These are phyloP conservation scores for Nephrotoma appendiculata DNA, from an alignment of 2,888 invertebrate species.

Conservation along the genomic window DNA sequence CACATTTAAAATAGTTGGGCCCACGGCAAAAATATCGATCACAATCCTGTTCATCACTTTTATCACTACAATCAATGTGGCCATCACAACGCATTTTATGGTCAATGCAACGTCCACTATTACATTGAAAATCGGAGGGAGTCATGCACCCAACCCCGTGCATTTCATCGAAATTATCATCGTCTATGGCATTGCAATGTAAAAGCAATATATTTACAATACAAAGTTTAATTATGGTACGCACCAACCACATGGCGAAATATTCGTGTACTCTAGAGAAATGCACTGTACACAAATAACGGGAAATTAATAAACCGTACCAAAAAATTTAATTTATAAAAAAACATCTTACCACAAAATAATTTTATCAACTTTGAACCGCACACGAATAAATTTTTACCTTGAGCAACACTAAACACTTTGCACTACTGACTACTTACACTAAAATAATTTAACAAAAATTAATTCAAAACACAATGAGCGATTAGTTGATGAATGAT, in stretches of 20 bases:
- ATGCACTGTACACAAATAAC: not conserved
- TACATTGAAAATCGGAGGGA: slow-evolving; percentile 31
- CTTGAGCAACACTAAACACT: too few species aligned
- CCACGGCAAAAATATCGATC: slow-evolving; percentile 18
- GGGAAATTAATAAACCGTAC: not conserved
- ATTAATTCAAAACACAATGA: not conserved
- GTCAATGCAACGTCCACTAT: slow-evolving; percentile 41
- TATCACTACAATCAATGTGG: slow-evolving; percentile 2
- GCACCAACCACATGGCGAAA: not conserved
- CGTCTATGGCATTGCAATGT: not conserved
- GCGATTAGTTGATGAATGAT: not conserved
- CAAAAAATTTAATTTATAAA: too few species aligned
- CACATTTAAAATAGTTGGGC: slow-evolving; percentile 29
- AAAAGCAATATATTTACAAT: not conserved
- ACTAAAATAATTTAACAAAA: not conserved
- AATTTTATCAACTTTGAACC: too few species aligned
- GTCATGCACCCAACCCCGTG: not conserved
- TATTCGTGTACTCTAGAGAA: not conserved
- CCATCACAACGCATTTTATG: slow-evolving; percentile 39
- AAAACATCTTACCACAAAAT: too few species aligned
- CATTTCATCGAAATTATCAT: not conserved
- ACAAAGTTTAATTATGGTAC: not conserved
- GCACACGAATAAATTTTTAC: too few species aligned
- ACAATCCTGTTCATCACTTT: not conserved
- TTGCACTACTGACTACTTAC: too few species aligned